Evolutionary conservation across 2,888 invertebrate genomes (phyloP).

Genomic region (Eulithis prunata): DNA sequence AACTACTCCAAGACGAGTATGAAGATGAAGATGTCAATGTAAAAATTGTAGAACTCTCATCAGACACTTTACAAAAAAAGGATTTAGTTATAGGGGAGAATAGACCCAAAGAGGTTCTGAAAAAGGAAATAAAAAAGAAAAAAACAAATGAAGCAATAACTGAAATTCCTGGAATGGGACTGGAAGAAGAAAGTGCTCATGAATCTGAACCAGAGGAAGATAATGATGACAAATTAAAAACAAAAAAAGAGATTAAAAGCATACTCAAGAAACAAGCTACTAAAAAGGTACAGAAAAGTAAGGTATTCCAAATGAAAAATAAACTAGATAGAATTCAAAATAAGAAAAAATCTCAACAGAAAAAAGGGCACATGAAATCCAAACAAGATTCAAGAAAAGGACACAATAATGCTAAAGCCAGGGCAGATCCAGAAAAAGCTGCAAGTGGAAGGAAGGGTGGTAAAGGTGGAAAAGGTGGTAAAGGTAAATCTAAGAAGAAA

Average conservation of each 20-base stretch:
- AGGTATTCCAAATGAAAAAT: conserved; percentile 90
- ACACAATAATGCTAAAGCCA: conserved; percentile 55
- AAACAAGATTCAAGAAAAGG: conserved; percentile 50
- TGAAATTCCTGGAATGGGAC: conserved; percentile 70
- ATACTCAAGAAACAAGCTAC: conserved; percentile 88
- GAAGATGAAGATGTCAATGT: conserved; percentile 91
- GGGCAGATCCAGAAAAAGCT: conserved; percentile 50
- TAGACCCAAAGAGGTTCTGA: conserved; percentile 68
- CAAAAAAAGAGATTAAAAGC: conserved; percentile 88
- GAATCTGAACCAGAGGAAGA: conserved; percentile 60
- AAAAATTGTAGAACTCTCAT: conserved; percentile 89
- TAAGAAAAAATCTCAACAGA: conserved; percentile 85
- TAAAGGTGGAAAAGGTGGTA: conserved; percentile 63
- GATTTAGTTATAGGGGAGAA: conserved; percentile 90
- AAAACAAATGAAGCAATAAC: conserved; percentile 49
- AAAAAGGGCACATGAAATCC: conserved; percentile 61
- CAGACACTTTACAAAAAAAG: conserved; percentile 88
- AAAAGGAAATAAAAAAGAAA: conserved; percentile 48
- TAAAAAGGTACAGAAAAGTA: conserved; percentile 90
- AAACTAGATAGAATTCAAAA: conserved; percentile 88
- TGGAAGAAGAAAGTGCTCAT: conserved; percentile 60
- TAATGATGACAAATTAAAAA: conserved; percentile 65
- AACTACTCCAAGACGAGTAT: conserved; percentile 88
- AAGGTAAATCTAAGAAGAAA: conserved; percentile 73
- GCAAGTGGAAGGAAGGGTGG: conserved; percentile 50